These are phyloP conservation scores for Metellina segmentata DNA, from an alignment of 2,888 invertebrate genomes.

Conservation along the genomic window DNA sequence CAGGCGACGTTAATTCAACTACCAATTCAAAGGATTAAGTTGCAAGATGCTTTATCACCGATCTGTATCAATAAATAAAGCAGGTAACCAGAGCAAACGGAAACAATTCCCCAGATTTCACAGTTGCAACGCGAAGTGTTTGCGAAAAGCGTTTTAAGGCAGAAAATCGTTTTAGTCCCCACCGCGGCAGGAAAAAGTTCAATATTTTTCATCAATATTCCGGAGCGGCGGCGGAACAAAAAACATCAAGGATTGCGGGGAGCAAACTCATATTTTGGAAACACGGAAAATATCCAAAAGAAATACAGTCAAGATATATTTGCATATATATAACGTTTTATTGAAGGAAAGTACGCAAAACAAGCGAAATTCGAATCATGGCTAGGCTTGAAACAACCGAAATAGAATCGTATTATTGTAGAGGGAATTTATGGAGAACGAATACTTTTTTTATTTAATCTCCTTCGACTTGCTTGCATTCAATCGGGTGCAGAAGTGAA, in stretches of 20 bases:
- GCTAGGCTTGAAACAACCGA: constrained; percentile 11
- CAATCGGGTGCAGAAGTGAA: neutral
- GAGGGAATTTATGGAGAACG: neutral
- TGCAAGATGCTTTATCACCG: too few relatives aligned
- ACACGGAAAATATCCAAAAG: constrained; percentile 43
- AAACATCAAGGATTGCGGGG: constrained; percentile 33
- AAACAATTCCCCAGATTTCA: neutral
- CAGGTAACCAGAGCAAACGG: too few relatives aligned
- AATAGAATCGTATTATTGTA: constrained; percentile 37
- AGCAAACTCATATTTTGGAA: constrained; percentile 50
- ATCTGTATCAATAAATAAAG: too few relatives aligned
- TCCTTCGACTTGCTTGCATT: neutral
- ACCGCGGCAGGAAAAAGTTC: neutral
- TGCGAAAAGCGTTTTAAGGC: constrained; percentile 23
- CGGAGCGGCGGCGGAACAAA: constrained; percentile 23
- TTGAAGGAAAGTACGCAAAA: constrained; percentile 28
- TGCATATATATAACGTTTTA: constrained; percentile 67
- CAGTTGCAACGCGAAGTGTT: neutral
- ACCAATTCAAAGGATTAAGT: too few relatives aligned
- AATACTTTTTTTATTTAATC: neutral
- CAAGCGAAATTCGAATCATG: constrained; percentile 42
- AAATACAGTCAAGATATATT: constrained; percentile 61
- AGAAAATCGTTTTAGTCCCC: constrained; percentile 1
- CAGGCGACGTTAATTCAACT: too few relatives aligned
- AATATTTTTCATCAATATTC: constrained; percentile 62